phyloP scores from a whole-genome alignment of 2,113 vertebrate species.

The Hippocampus guttulatus region DNA sequence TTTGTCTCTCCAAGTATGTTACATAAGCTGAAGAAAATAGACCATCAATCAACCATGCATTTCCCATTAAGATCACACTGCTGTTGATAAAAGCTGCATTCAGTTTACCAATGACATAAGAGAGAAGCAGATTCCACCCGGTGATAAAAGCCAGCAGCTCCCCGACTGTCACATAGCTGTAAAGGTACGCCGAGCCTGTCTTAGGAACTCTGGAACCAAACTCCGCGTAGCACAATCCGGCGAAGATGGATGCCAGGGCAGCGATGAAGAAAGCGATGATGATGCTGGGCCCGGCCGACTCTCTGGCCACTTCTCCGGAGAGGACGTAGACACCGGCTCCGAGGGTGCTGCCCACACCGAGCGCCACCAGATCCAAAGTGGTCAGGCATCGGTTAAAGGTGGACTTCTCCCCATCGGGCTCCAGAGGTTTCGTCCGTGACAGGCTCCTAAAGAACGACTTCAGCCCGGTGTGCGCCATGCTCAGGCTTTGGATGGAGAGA shows the following conservation, averaged over 20 bases:
- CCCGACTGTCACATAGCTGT: conserved; percentile 81
- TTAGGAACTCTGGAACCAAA: conserved; percentile 78
- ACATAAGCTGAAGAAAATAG: not conserved
- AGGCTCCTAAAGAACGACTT: conserved; percentile 59
- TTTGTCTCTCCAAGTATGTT: conserved; percentile 4
- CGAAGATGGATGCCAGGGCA: conserved; percentile 76
- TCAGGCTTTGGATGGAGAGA: conserved; percentile 15
- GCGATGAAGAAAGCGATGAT: conserved; percentile 83
- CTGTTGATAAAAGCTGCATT: not conserved
- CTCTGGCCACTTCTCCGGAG: conserved; percentile 82
- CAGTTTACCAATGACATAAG: conserved; percentile 78
- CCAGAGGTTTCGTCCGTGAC: conserved; percentile 72
- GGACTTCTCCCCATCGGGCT: conserved; percentile 57
- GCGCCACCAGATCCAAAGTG: conserved; percentile 75
- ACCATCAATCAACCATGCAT: not conserved
- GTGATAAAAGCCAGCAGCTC: conserved; percentile 83
- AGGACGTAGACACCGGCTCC: conserved; percentile 83
- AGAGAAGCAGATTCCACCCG: conserved; percentile 85
- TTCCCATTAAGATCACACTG: not conserved
- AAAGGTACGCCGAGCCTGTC: conserved; percentile 83
- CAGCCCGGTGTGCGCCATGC: conserved; percentile 35
- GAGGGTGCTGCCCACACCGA: conserved; percentile 83
- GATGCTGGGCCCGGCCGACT: conserved; percentile 77
- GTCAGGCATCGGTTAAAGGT: conserved; percentile 76
- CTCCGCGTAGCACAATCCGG: conserved; percentile 82